Evolutionary conservation across 2,888 invertebrate species (phyloP), one percentile per base, ranked within the genome.

Genomic region (Trissonchulus sp.): DNA sequence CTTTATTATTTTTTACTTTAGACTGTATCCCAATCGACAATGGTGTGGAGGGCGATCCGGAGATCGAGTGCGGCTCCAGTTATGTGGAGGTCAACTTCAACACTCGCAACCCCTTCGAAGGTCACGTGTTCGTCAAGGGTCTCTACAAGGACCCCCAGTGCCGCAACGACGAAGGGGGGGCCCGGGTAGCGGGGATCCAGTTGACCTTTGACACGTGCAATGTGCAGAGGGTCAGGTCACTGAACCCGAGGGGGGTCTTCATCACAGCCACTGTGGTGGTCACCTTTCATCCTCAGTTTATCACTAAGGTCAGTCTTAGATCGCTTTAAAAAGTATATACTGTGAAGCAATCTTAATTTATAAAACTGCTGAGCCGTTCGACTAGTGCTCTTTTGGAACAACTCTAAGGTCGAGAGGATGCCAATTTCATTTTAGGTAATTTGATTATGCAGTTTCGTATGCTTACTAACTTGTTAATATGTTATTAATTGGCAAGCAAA

Each of bases 171-270:
- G 48, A 15, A 2, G 69, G 63, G 2, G 73, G 74, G 28, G 3
- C n/a, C 8, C 30, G n/a, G 33, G 62, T 31, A 33, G 83, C 82
- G 75, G 82, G 82, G 75, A 83, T 83, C 77, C 82, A 82, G 77
- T 78, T 83, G 62, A 80, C 80, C 37, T 83, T 83, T 78, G 81
- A 82, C 78, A 78, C 81, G n/a, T 83, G 83, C 79, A 83, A 83
- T 76, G 81, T 82, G 30, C 81, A 80, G 23, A 77, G 83, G 28
- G 82, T 82, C n/a, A 79, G 83, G 34, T 83, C 83, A 8, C 30
- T 68, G 8, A 68, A 31, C 38, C 68, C 68, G n/a, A 48, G 23
- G 48, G 48, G 48, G 15, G 48, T 48, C 23, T 48, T 48, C 23
- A 23, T 48, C 48, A 18, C 48, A 8, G 23, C 8, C 48, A 48